Evolutionary conservation across 1,140 invertebrate species (phyloP).

Genomic region (Paralvinella palmiformis): DNA sequence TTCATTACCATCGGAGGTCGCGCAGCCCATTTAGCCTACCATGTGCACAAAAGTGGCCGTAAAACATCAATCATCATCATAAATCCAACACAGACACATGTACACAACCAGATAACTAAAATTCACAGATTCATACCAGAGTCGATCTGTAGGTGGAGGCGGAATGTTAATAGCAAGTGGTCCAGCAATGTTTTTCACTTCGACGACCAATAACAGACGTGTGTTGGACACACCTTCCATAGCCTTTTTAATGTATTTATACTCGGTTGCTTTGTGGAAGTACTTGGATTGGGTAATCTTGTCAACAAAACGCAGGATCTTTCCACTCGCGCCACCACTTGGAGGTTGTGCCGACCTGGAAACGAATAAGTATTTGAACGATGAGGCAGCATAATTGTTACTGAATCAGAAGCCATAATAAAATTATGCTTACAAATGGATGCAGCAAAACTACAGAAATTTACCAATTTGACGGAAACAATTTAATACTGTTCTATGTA

Average conservation of each 20-base stretch:
- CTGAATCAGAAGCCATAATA: too few species aligned
- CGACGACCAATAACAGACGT: constrained; percentile 80
- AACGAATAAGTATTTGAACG: not conserved
- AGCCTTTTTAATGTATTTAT: constrained; percentile 54
- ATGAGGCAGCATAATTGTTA: not conserved
- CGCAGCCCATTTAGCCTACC: too few species aligned
- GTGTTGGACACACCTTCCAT: constrained; percentile 75
- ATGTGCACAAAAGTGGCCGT: too few species aligned
- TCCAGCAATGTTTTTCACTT: constrained; percentile 75
- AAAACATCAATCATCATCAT: too few species aligned
- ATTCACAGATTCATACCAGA: constrained; percentile 62
- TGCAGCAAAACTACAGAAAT: too few species aligned
- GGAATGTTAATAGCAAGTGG: constrained; percentile 86
- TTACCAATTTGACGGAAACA: too few species aligned
- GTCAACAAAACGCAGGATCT: constrained; percentile 79
- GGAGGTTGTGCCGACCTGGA: constrained; percentile 21
- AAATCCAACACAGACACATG: not conserved
- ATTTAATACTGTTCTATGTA: too few species aligned
- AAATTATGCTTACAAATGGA: too few species aligned
- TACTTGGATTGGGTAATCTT: constrained; percentile 83
- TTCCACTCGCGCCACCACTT: constrained; percentile 51
- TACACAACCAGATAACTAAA: not conserved
- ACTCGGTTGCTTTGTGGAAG: constrained; percentile 69
- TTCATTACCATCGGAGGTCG: too few species aligned
- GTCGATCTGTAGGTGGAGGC: constrained; percentile 81